These are phyloP conservation scores for Crypturellus undulatus DNA, from an alignment of 2,113 vertebrate species.

Conservation along the genomic window DNA sequence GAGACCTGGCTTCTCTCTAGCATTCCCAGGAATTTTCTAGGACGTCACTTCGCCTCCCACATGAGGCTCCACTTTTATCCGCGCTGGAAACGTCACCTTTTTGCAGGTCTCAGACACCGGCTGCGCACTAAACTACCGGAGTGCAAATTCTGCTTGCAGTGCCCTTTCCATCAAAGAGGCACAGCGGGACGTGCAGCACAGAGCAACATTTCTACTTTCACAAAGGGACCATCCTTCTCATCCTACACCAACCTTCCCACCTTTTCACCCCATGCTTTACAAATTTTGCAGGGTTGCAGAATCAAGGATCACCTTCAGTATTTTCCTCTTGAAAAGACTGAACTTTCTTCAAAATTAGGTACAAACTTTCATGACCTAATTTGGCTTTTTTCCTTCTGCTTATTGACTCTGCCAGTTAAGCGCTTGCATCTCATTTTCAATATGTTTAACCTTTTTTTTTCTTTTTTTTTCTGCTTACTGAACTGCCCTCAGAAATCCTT, in stretches of 20 bases:
- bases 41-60: background rate
- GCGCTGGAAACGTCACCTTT: background rate
- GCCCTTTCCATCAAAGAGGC: background rate
- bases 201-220: background rate
- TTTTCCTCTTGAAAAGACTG: background rate
- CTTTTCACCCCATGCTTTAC: background rate
- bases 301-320: background rate
- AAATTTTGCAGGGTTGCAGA: background rate
- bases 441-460: background rate
- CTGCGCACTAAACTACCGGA: background rate
- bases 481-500: background rate
- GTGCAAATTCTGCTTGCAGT: background rate
- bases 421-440: background rate
- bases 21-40: background rate
- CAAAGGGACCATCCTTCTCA: background rate
- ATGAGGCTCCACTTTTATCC: background rate
- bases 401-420: background rate
- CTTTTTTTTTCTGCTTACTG: background rate
- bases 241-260: fast-evolving
- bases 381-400: background rate
- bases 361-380: background rate
- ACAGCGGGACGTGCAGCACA: background rate
- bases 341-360: background rate
- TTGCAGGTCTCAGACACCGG: background rate
- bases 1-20: background rate